A percentile compares a stretch with the other conserved stretches of the same genome.
phyloP scores from a whole-genome alignment of 2,797 vertebrate species.

The Falco cherrug region DNA sequence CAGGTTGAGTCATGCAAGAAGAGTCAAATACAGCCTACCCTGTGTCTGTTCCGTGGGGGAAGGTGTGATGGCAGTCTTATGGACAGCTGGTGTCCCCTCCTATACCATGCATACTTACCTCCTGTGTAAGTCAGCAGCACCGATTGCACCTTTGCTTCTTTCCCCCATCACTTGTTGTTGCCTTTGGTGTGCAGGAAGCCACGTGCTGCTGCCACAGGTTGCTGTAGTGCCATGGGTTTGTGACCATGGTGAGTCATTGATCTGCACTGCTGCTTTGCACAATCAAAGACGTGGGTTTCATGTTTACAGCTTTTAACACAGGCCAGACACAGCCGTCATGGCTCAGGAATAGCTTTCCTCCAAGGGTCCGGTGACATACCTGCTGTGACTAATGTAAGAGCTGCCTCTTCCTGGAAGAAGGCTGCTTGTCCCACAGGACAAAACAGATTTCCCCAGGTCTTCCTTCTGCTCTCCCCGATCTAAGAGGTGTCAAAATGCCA shows the following conservation, averaged over 20 bases:
- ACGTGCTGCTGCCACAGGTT: rapidly evolving
- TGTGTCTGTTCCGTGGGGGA: rapidly evolving
- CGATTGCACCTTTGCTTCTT: background rate
- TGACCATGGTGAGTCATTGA: background rate
- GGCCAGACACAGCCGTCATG: background rate
- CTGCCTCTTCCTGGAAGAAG: background rate
- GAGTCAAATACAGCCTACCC: background rate
- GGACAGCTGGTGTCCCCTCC: background rate
- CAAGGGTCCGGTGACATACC: background rate
- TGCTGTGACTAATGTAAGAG: background rate
- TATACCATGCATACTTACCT: background rate
- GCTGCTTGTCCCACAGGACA: background rate
- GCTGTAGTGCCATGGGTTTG: background rate
- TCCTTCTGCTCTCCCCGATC: background rate
- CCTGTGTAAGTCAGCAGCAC: background rate
- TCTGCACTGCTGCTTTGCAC: background rate
- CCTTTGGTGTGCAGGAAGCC: background rate
- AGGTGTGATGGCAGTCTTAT: background rate
- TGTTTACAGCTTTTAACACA: background rate
- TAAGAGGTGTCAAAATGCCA: background rate
- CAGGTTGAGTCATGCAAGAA: rapidly evolving
- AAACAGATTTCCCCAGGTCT: background rate
- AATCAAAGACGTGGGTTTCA: background rate
- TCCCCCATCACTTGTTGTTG: rapidly evolving
- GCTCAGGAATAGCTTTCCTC: background rate